These are phyloP conservation scores for Bombus sibiricus DNA, from an alignment of 1,140 invertebrate species.

Conservation along the genomic window DNA sequence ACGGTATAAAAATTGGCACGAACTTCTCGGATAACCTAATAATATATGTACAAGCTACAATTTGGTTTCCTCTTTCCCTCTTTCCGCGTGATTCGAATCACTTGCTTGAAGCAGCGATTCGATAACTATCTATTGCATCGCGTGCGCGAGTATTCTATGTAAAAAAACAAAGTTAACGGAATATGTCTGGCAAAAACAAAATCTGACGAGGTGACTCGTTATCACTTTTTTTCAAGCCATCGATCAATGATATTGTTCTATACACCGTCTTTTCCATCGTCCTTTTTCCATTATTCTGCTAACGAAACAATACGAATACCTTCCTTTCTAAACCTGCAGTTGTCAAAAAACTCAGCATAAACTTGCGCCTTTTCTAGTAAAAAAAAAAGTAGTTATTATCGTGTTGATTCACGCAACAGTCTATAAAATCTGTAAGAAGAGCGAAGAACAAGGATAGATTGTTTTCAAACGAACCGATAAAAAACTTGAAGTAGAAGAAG, in stretches of 20 bases:
- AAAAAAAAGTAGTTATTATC: constrained; percentile 32
- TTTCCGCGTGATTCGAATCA: constrained; percentile 17
- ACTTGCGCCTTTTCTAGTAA: not conserved
- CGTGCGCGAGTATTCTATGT: constrained; percentile 13
- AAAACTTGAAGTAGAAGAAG: constrained; percentile 5
- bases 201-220: constrained; percentile 11
- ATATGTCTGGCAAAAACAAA: constrained; percentile 1
- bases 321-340: constrained; percentile 7
- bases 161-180: constrained; percentile 23
- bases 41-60: constrained; percentile 75
- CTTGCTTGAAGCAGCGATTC: constrained; percentile 35
- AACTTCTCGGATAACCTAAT: constrained; percentile 27
- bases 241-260: not conserved
- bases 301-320: constrained; percentile 6
- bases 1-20: not conserved
- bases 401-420: constrained; percentile 37
- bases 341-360: constrained; percentile 22
- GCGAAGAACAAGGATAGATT: constrained; percentile 17
- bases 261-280: not conserved
- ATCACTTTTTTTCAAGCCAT: not conserved
- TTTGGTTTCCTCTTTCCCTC: constrained; percentile 73
- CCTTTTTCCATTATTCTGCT: not conserved
- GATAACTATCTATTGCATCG: constrained; percentile 23
- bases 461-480: constrained; percentile 25
- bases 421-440: constrained; percentile 50